These are phyloP conservation scores for Aurelia sp. DNA, from an alignment of 30 jellyfish, hydroid and myxozoan species.

Conservation along the genomic window DNA sequence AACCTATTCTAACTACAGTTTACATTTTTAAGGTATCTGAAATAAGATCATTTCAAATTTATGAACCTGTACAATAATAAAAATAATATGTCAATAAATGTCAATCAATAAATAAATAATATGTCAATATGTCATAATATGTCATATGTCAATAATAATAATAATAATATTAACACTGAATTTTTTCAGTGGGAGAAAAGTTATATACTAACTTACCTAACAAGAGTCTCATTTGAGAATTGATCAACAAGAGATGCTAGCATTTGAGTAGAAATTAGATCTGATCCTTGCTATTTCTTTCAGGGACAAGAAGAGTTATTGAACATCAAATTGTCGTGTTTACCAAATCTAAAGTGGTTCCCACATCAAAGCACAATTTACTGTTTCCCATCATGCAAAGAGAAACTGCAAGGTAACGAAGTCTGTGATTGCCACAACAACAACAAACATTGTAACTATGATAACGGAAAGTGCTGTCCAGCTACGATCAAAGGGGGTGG, in stretches of 20 bases:
- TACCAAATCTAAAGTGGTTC: slow-evolving; percentile 81
- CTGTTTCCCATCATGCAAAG: slow-evolving; percentile 67
- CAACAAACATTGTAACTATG: slow-evolving; percentile 85
- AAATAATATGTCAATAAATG: too few relatives aligned
- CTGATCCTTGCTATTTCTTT: background rate
- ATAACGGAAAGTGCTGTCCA: slow-evolving; percentile 92
- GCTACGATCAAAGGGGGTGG: slow-evolving; percentile 2
- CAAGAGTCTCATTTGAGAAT: too few relatives aligned
- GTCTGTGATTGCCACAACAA: slow-evolving; percentile 88
- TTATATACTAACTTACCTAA: too few relatives aligned
- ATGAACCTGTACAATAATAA: too few relatives aligned
- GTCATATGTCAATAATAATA: too few relatives aligned
- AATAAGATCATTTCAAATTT: too few relatives aligned
- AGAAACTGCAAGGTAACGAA: slow-evolving; percentile 45
- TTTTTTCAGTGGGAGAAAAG: too few relatives aligned
- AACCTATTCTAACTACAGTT: too few relatives aligned
- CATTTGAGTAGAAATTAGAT: background rate
- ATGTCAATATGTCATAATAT: too few relatives aligned
- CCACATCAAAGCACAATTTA: slow-evolving; percentile 41
- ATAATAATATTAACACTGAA: too few relatives aligned
- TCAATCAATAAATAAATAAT: too few relatives aligned
- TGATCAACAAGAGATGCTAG: background rate
- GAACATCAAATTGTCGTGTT: slow-evolving; percentile 28
- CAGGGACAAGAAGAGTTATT: slow-evolving; percentile 29
- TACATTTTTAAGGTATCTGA: too few relatives aligned